Base-by-base conservation (phyloP, 1,140 invertebrate genomes). In the Drosophila nannoptera region DNA sequence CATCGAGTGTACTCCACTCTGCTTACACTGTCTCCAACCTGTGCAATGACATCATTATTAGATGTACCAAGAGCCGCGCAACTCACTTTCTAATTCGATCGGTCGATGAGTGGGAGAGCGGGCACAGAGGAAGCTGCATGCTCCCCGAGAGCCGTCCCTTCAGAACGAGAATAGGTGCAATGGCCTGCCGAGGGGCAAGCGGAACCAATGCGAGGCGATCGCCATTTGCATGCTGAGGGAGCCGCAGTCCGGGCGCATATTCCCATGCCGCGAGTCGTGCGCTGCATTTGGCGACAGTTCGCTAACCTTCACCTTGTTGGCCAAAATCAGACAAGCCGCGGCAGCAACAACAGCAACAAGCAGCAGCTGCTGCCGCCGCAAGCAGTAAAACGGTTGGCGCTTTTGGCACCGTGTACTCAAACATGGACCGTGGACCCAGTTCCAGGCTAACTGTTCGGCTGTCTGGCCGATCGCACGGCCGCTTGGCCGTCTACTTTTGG, bases 231-330 rank as follows among this genome's bases (percentile, higher is more conserved):
- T 67, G 52, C 60, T 67, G 59, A 67, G 60, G 55, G 54, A 60
- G 64, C 32, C 32, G 52, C 63, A 16, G 42, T 42, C 33, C 29
- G 12, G 14, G 32, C 33, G 22, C 42, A 43, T 31, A 46, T 36
- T 50, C 40, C 48, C 48, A 43, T 43, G 22, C 31, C 38, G 1
- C 32, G 22, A 42, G 40, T 65, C 63, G 50, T 54, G 49, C 35
- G 33, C 53, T 59, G 54, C 53, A 66, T 58, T 70, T 70, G 45
- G 68, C 68, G 62, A 70, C 68, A 70, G 62, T 66, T 69, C 46
- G 61, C 62, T 65, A 82, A 82, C 78, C 78, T 82, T 82, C 71
- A 82, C 78, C 78, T 82, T 82, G 78, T 82, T 82, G 71, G 62
- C 75, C 78, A 68, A 77, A 81, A 38, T 55, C 29, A 56, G 55